phyloP scores from a whole-genome alignment of 2,888 invertebrate species.

The Adineta ricciae region DNA sequence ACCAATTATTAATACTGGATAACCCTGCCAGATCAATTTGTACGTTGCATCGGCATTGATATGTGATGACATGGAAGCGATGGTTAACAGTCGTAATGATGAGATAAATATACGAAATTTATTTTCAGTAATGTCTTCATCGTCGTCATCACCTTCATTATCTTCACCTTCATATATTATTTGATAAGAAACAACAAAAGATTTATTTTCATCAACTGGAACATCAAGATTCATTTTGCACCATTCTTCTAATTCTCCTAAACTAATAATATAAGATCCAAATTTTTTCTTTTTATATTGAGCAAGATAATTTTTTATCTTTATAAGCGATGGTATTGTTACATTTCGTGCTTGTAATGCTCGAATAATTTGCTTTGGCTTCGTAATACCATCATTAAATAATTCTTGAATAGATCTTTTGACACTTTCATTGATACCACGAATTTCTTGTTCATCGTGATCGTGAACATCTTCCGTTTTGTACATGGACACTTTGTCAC shows the following conservation, averaged over 20 bases:
- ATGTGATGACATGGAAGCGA: background rate
- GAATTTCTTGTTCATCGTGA: background rate
- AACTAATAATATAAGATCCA: background rate
- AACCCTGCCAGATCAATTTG: background rate
- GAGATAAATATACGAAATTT: background rate
- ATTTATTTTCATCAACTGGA: background rate
- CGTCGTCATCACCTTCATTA: background rate
- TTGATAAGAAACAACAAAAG: too few relatives aligned
- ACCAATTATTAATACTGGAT: conserved; percentile 17
- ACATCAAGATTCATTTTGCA: background rate
- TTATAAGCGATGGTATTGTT: background rate
- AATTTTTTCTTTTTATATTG: background rate
- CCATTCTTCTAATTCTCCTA: background rate
- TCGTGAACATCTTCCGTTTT: too few relatives aligned
- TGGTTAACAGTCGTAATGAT: background rate
- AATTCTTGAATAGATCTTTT: background rate
- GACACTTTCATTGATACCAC: background rate
- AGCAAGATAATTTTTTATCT: background rate
- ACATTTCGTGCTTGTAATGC: background rate
- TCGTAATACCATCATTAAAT: background rate
- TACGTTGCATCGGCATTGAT: background rate
- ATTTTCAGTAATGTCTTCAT: background rate
- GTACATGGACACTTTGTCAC: too few relatives aligned
- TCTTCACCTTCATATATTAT: too few relatives aligned
- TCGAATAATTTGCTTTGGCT: background rate